Base-by-base conservation (phyloP, 2,113 vertebrate species). In the Opisthocomus hoazin region DNA sequence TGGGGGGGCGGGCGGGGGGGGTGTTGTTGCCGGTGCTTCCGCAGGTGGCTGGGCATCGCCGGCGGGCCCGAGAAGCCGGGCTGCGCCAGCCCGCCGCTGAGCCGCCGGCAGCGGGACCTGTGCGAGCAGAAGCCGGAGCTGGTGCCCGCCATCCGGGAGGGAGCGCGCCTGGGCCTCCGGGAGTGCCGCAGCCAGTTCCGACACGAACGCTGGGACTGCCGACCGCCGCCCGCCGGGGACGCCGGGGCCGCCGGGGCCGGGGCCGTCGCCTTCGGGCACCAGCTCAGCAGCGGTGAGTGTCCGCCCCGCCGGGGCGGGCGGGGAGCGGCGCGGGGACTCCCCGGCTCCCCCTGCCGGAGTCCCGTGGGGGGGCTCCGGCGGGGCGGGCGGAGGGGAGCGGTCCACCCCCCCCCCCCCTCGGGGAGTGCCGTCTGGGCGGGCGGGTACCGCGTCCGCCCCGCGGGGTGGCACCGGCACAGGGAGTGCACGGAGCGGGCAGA, bases 191-290 rank as follows among this genome's bases (percentile, higher is more conserved):
- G 96, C 65, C 99, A 99, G 97, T 99, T 99, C 98, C 97, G 97
- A 78, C 98, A 99, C 88, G 99, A 99, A 96, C 96, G 99, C 57
- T 99, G 99, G 99, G 99, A 99, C 98, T 99, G 99, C 96, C 98
- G 98, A 32, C 94, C 86, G 8, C 76, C 89, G 23, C 86, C 88
- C 50, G 82, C 88, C 57, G 79, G n/a, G n/a, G n/a, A 11, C 41
- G 41, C 41, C 41, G 41, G 41, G 41, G 91, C 98, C 7, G 96
- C 98, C 94, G 41, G 41, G n/a, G n/a, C n/a, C n/a, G n/a, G n/a
- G n/a, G n/a, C n/a, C n/a, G n/a, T n/a, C n/a, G n/a, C n/a, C n/a
- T 98, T 99, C 50, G 99, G 98, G 43, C 97, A 98, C 79, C 98
- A 99, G 96, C 88, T 99, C 56, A 99, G 94, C 80, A 99, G 99